Evolutionary conservation across 2,888 invertebrate species (phyloP), one percentile per base, ranked within the genome.

Genomic region (Bimastos eiseni): DNA sequence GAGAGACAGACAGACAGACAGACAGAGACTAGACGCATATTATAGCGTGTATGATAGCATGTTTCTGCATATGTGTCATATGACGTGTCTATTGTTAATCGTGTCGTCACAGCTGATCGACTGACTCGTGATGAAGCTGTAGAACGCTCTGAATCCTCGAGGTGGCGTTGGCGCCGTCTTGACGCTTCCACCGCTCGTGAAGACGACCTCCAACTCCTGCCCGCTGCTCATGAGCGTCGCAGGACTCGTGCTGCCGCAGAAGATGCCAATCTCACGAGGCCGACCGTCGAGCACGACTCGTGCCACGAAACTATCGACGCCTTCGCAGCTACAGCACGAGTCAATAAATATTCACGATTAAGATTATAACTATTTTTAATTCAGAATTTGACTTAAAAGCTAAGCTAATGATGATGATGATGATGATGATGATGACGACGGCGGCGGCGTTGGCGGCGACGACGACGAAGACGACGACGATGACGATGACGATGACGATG

Each of bases 141-240:
- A 98, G 91, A 97, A 96, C 92, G 98, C 98, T 94, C 97, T 97
- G 95, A 98, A 98, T 92, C 98, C 98, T 94, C 97, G 97, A 89
- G 97, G 97, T 93, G 97, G 96, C 96, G 90, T 97, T 93, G 97
- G 96, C 44, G 97, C 97, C 30, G 97, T 97, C 44, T 91, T 96
- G 37, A 37, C 34, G 33, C 19, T 19, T 36, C 33, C 70, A 49
- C 92, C 96, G 89, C 97, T 97, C 92, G 97, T 96, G 94, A 98
- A 98, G 95, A 98, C 97, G 91, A 98, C 95, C 94, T 97, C 97
- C 94, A 99, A 96, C 93, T 97, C 96, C 89, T 97, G 97, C 83
- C 98, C 97, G 94, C 97, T 98, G 91, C 98, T 98, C 98, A 99
- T 98, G 92, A 98, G 96, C 91, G 98, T 97, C 93, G 97, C 97